Base-by-base conservation (phyloP, 2,888 invertebrate genomes). In the Philhelius pedissequus region DNA sequence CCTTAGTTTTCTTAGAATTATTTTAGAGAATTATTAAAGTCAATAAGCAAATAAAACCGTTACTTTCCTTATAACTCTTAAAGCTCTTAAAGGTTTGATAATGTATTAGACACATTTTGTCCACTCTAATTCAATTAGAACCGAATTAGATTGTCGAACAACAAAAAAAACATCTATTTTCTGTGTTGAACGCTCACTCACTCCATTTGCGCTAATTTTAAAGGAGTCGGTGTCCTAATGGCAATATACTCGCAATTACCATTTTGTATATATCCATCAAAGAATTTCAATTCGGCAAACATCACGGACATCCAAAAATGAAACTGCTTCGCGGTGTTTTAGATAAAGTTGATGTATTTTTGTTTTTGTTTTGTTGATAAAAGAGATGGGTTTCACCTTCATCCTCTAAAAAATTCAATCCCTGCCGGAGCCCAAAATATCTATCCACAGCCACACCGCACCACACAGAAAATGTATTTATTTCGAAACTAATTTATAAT, bases 401-500 rank as follows among this genome's bases (percentile, higher is more conserved):
- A 35, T 35, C n/a, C 7, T 11, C 3, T 11, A 9, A n/a, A 9
- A n/a, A 62, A 30, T 62, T 43, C 43, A 62, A 62, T 18, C 25
- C 54, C 15, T 9, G 3, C 5, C 7, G 15, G 15, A 11, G 3
- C 9, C 18, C 11, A 5, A 76, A 70, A 54, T 77, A 32, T 54
- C 35, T 45, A 30, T 48, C 43, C 52, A 30, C 76, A 50, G 8
- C 56, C 68, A 9, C 60, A 66, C 62, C 76, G 50, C 64, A 77
- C 74, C 70, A 70, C 69, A 58, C 79, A 45, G 56, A 77, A 81
- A 81, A 86, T 81, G 81, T 82, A 82, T 86, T 82, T 86, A 82
- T 86, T 86, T 82, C 76, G 76, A 84, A 86, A 84, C 87, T 87
- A 87, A 87, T 87, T 87, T 87, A 87, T 87, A 87, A 87, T 87